phyloP scores from a whole-genome alignment of 2,113 vertebrate species.

The Silurus meridionalis region DNA sequence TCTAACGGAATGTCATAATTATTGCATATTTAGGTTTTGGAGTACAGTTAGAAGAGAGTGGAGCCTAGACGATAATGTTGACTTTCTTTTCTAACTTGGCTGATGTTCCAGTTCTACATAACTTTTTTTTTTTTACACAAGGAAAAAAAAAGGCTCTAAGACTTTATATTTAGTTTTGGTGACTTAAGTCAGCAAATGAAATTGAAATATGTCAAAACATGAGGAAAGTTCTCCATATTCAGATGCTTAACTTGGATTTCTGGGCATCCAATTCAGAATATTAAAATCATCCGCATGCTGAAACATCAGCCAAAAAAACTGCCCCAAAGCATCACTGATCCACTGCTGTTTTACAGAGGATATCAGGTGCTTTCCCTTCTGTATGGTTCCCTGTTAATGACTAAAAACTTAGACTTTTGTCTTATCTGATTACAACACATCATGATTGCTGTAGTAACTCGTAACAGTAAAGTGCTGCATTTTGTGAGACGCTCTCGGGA shows the following conservation, averaged over 20 bases:
- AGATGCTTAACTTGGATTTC: not conserved
- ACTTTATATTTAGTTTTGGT: not conserved
- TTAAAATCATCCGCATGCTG: not conserved
- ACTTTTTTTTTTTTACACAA: not conserved
- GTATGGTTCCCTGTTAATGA: not conserved
- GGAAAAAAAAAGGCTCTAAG: not conserved
- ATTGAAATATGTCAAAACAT: not conserved
- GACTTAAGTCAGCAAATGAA: constrained; percentile 7
- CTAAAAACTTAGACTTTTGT: not conserved
- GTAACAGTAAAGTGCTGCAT: not conserved
- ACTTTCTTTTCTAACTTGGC: constrained; percentile 49
- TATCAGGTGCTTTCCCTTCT: not conserved
- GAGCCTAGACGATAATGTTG: constrained; percentile 35
- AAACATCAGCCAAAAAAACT: not conserved
- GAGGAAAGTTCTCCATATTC: not conserved
- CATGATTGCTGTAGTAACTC: not conserved
- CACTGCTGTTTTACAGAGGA: not conserved
- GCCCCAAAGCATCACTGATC: not conserved
- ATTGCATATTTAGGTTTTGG: constrained; percentile 56
- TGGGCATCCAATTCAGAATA: not conserved
- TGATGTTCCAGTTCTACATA: constrained; percentile 36
- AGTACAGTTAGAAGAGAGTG: constrained; percentile 45
- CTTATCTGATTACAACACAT: not conserved
- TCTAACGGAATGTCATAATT: constrained; percentile 56
- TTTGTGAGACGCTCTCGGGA: not conserved